Conservation (phyloP, 1,140 invertebrate species). For the Drosophila sproati region DNA sequence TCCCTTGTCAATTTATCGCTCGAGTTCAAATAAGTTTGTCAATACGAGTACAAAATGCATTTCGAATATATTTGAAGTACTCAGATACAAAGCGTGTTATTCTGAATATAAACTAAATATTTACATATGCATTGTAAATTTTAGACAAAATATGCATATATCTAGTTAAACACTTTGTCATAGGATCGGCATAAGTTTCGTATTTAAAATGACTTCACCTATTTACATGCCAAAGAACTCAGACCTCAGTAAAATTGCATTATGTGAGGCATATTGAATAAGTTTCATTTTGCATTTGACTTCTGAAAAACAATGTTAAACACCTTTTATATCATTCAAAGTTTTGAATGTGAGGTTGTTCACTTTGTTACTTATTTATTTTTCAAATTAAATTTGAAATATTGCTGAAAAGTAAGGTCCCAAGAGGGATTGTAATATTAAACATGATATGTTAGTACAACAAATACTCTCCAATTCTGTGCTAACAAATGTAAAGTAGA, state of each 20-base stretch:
- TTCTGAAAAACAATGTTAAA: no score
- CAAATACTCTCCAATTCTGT: conserved; percentile 29
- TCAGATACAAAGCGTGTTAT: conserved; percentile 68
- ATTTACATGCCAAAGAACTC: conserved; percentile 23
- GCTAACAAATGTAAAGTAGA: conserved; percentile 29
- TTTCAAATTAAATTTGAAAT: neutral
- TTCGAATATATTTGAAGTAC: conserved; percentile 41
- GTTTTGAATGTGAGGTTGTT: no score
- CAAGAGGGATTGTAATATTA: neutral
- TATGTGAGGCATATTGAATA: neutral
- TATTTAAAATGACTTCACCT: neutral
- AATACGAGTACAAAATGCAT: conserved; percentile 39
- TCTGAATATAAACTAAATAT: conserved; percentile 62
- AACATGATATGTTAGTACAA: neutral
- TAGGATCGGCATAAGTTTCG: conserved; percentile 2
- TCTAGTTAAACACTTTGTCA: neutral
- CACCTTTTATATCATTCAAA: no score
- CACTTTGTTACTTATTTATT: no score
- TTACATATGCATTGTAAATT: conserved; percentile 9
- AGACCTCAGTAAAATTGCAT: neutral
- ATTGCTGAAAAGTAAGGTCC: neutral
- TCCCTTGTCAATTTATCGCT: conserved; percentile 58
- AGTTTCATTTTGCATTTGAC: conserved; percentile 6
- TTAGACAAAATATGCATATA: conserved; percentile 2
- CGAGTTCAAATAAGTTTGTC: conserved; percentile 31